Percentiles rank a stretch among this genome's conserved stretches.
Evolutionary conservation across 2,797 vertebrate genomes (phyloP).

Genomic region (Eupleurogrammus muticus): DNA sequence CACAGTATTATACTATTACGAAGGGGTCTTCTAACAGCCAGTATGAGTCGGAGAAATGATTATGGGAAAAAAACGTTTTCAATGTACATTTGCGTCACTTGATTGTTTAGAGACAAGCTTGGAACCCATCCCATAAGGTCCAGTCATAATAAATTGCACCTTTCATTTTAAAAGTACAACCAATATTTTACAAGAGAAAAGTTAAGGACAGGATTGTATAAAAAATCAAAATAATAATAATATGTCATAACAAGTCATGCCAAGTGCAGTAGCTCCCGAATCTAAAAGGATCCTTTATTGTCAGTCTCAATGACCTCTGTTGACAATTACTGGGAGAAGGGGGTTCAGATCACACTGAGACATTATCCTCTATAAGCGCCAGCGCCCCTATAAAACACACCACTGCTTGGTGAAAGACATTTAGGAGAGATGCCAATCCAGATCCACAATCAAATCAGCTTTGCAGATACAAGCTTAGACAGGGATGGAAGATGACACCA

Average conservation of each 20-base stretch:
- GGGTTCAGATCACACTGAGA: constrained; percentile 36
- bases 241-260: not conserved
- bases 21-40: no score
- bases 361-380: not conserved
- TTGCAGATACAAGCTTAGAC: constrained; percentile 27
- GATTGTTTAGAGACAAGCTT: not conserved
- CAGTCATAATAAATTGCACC: not conserved
- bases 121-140: not conserved
- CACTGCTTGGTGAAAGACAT: constrained; percentile 46
- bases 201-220: not conserved
- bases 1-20: no score
- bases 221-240: not conserved
- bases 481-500: constrained; percentile 17
- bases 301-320: constrained; percentile 21
- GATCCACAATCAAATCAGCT: constrained; percentile 52
- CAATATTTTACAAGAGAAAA: not conserved
- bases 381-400: constrained; percentile 8
- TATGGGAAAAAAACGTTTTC: no score
- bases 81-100: no score
- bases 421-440: constrained; percentile 32
- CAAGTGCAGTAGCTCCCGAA: not conserved
- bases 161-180: not conserved
- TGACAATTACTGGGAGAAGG: constrained; percentile 16
- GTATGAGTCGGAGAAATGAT: no score
- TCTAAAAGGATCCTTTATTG: not conserved